A percentile compares a stretch with the other conserved stretches of the same genome.
Conservation (phyloP, 1,140 invertebrate species). For the Tachypleus tridentatus region DNA sequence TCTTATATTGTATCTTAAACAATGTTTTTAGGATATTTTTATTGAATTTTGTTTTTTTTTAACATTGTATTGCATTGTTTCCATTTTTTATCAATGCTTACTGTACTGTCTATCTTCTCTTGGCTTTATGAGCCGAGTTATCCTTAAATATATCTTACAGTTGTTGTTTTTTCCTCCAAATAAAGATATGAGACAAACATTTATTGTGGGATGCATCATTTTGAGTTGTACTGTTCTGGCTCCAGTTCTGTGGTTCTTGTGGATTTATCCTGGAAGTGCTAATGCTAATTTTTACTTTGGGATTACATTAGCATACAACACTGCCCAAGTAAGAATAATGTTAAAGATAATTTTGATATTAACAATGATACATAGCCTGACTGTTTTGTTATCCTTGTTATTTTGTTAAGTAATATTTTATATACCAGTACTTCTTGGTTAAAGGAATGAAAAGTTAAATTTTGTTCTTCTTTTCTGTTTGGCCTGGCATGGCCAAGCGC, state of each 20-base stretch:
- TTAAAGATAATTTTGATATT: background rate
- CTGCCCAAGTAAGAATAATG: constrained; percentile 50
- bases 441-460: background rate
- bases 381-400: background rate
- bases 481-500: too few relatives aligned
- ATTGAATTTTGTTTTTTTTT: constrained; percentile 8
- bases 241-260: constrained; percentile 92
- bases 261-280: constrained; percentile 95
- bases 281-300: constrained; percentile 99
- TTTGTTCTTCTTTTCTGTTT: too few relatives aligned
- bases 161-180: constrained; percentile 25
- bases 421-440: background rate
- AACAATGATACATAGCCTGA: background rate
- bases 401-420: constrained; percentile 3
- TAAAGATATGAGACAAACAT: constrained; percentile 68
- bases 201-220: constrained; percentile 80
- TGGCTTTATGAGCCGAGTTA: too few relatives aligned
- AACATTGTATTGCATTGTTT: too few relatives aligned
- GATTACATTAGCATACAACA: constrained; percentile 85
- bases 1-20: too few relatives aligned
- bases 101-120: too few relatives aligned
- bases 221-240: constrained; percentile 76
- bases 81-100: too few relatives aligned
- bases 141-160: too few relatives aligned
- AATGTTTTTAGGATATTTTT: constrained; percentile 5